Base-by-base conservation (phyloP, 2,888 invertebrate species). In the Pterostichus madidus region DNA sequence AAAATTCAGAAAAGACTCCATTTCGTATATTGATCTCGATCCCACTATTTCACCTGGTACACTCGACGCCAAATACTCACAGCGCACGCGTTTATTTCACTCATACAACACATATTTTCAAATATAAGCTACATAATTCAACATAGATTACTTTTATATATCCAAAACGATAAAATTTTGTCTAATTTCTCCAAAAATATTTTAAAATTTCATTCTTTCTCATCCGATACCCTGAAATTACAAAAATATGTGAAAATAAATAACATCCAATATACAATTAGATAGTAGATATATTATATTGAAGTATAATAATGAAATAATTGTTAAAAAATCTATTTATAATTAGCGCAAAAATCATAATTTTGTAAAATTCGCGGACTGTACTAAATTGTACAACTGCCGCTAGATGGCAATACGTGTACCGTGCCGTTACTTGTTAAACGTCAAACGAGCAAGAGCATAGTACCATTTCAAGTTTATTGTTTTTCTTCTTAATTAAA, bases 21-120 rank as follows among this genome's bases (percentile, higher is more conserved):
- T 86, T 85, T 85, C 84, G 85, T 85, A 86, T 86, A 86, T 86
- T 86, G 86, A 86, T 86, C 86, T 85, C 85, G 85, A 86, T 86
- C 86, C 85, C 86, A 86, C 86, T 86, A 86, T 86, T 86, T 86
- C 85, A 86, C 86, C 86, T 86, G 86, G 85, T 84, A 85, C 84
- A 85, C 81, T 85, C 75, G 52, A 44, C 5, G 52, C 52, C 24
- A 24, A 49, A 32, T 49, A 24, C 31, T 17, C 49, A 52, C 52
- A 75, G 75, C 75, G 75, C 75, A 75, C 75, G 52, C 73, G 49
- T 46, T 46, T 44, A 10, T 73, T 24, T 39, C 5, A 39, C 59
- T 7, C 59, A 24, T 59, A 10, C 17, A 13, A 13, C 5, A 2
- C 24, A 17, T 15, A 13, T 13, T 59, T 59, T 59, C 6, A 59